Evolutionary conservation across 2,888 invertebrate species (phyloP).

Genomic region (Adela reaumurella): DNA sequence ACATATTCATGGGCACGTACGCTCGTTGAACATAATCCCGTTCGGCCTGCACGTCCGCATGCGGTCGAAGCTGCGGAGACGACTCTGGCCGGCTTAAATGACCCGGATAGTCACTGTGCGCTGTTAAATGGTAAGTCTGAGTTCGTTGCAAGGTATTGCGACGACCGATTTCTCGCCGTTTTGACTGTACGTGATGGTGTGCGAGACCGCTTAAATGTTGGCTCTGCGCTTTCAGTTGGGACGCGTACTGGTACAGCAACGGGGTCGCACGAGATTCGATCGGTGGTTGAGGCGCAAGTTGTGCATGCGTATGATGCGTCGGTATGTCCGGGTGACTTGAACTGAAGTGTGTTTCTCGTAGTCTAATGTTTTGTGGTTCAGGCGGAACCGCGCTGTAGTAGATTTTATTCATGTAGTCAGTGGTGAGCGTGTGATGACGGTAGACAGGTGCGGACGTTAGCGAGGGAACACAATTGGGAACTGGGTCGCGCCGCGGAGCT

Average conservation of each 20-base stretch:
- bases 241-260: slow-evolving; percentile 47
- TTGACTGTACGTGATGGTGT: slow-evolving; percentile 29
- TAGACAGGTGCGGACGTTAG: slow-evolving; percentile 17
- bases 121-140: slow-evolving; percentile 49
- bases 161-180: slow-evolving; percentile 34
- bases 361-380: slow-evolving; percentile 39
- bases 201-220: slow-evolving; percentile 38
- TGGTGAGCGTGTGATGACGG: slow-evolving; percentile 42
- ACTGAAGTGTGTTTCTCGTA: slow-evolving; percentile 48
- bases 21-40: slow-evolving; percentile 19
- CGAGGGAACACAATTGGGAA: slow-evolving; percentile 18
- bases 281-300: slow-evolving; percentile 19
- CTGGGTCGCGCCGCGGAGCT: slow-evolving; percentile 31
- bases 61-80: slow-evolving; percentile 29
- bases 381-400: slow-evolving; percentile 32
- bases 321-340: slow-evolving; percentile 51
- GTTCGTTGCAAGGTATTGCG: slow-evolving; percentile 45
- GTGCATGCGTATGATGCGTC: slow-evolving; percentile 35
- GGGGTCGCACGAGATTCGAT: slow-evolving; percentile 38
- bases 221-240: slow-evolving; percentile 45
- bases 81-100: slow-evolving; percentile 38
- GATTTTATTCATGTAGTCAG: slow-evolving; percentile 44
- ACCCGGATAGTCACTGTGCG: slow-evolving; percentile 48
- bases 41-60: slow-evolving; percentile 32
- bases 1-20: slow-evolving; percentile 31